These are phyloP conservation scores for Ophthalmolycus amberensis DNA, from an alignment of 2,113 vertebrate genomes.

Conservation along the genomic window DNA sequence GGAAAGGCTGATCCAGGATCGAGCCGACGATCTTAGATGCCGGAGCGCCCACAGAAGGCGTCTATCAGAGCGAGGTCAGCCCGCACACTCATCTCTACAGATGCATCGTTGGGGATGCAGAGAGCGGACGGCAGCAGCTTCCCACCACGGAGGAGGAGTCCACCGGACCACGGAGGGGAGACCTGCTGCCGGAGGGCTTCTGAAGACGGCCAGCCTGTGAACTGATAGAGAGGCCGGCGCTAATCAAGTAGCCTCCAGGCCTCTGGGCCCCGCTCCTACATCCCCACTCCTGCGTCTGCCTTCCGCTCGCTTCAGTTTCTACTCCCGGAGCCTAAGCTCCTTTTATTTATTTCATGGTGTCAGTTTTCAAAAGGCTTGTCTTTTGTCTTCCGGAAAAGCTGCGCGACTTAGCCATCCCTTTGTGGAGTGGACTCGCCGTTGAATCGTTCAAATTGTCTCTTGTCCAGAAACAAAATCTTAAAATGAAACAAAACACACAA, in stretches of 20 bases:
- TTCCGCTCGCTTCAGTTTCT: conserved; percentile 48
- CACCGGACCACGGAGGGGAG: conserved; percentile 23
- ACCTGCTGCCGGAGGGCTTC: conserved; percentile 59
- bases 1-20: conserved; percentile 75
- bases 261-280: conserved; percentile 35
- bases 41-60: conserved; percentile 52
- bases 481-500: conserved; percentile 54
- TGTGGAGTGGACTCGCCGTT: conserved; percentile 69
- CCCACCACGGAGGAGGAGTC: conserved; percentile 59
- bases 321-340: conserved; percentile 73
- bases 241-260: conserved; percentile 73
- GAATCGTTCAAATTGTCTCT: conserved; percentile 64
- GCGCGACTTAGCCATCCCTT: conserved; percentile 64
- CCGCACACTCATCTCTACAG: conserved; percentile 48
- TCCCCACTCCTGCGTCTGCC: conserved; percentile 46
- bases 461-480: conserved; percentile 58
- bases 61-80: conserved; percentile 69
- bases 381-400: conserved; percentile 76
- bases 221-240: conserved; percentile 68
- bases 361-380: conserved; percentile 77
- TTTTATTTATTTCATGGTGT: conserved; percentile 77
- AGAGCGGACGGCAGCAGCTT: conserved; percentile 42
- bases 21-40: conserved; percentile 73
- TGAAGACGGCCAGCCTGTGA: conserved; percentile 58
- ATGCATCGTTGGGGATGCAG: conserved; percentile 47